phyloP scores from a whole-genome alignment of 2,888 invertebrate species.

The Tineola bisselliella region DNA sequence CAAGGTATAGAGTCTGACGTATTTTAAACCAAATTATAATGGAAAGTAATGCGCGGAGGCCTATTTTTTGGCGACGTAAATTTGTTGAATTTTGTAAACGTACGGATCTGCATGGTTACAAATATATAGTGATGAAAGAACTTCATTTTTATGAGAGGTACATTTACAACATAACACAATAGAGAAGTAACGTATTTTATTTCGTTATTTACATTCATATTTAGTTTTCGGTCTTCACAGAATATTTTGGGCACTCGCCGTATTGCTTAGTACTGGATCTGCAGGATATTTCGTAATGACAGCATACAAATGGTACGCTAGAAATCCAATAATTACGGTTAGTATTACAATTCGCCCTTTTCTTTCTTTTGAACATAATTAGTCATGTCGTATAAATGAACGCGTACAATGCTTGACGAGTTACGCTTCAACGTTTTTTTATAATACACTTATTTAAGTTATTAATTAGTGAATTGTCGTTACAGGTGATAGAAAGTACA shows the following conservation, averaged over 20 bases:
- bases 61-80: constrained; percentile 20
- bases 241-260: constrained; percentile 66
- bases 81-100: constrained; percentile 71
- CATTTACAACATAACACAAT: constrained; percentile 14
- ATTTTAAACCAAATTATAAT: no score
- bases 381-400: not conserved
- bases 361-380: not conserved
- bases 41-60: not conserved
- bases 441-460: no score
- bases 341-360: constrained; percentile 20
- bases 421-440: no score
- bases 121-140: constrained; percentile 71
- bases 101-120: constrained; percentile 77
- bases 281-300: constrained; percentile 66
- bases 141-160: constrained; percentile 69
- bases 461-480: not conserved
- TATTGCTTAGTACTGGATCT: constrained; percentile 59
- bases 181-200: no score
- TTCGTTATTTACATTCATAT: not conserved
- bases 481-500: constrained; percentile 66
- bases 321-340: constrained; percentile 71
- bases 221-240: constrained; percentile 27
- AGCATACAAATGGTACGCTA: constrained; percentile 69
- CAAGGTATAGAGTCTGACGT: no score
- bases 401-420: no score